A percentile compares a stretch with the other conserved stretches of the same genome.
Conservation (phyloP, 1,140 invertebrate species). For the Brachionus angularis region DNA sequence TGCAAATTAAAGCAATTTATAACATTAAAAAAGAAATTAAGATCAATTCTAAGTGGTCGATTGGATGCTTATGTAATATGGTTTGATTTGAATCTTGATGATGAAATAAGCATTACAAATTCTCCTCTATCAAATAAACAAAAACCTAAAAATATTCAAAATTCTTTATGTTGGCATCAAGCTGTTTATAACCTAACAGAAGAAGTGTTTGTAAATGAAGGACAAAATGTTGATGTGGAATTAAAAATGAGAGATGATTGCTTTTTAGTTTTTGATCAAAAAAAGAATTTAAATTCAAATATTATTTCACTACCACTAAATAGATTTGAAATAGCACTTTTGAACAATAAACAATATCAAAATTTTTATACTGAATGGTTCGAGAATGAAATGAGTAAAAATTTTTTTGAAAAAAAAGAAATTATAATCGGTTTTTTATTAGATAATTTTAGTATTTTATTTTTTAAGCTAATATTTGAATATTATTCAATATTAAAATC, state of each 20-base stretch:
- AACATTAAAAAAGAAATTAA: not conserved
- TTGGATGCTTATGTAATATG: slow-evolving; percentile 25
- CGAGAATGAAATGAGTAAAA: not conserved
- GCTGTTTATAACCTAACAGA: slow-evolving; percentile 1
- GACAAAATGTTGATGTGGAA: not conserved
- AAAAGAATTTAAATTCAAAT: not conserved
- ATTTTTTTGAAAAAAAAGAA: not conserved
- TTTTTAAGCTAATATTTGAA: slow-evolving; percentile 22
- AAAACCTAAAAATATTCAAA: slow-evolving; percentile 4
- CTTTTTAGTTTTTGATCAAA: slow-evolving; percentile 11
- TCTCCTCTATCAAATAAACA: not conserved
- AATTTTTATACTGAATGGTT: slow-evolving; percentile 34
- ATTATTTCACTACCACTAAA: not conserved
- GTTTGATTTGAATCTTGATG: slow-evolving; percentile 38
- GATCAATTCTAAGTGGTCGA: not conserved
- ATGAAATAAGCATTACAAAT: slow-evolving; percentile 20
- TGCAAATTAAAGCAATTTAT: not conserved
- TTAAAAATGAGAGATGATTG: slow-evolving; percentile 1
- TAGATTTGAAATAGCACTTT: not conserved
- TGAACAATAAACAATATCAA: slow-evolving; percentile 16
- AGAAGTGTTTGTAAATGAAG: not conserved
- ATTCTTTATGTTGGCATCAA: slow-evolving; percentile 33
- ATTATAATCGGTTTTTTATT: slow-evolving; percentile 3
- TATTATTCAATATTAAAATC: not conserved
- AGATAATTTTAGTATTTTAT: not conserved